phyloP scores from a whole-genome alignment of 2,113 vertebrate genomes.

The Neotoma lepida region DNA sequence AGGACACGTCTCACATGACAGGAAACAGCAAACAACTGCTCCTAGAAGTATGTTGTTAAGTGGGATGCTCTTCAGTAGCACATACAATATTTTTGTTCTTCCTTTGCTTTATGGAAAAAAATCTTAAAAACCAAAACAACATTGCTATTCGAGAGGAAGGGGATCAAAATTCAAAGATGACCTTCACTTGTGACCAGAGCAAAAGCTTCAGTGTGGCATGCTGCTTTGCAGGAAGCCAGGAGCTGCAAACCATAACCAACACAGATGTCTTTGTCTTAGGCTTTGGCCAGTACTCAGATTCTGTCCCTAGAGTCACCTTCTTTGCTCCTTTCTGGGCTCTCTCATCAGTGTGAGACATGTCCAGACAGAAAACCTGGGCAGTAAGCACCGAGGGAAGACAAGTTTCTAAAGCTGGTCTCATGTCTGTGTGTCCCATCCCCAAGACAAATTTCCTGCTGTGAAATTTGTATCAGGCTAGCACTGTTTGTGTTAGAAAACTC shows the following conservation, averaged over 20 bases:
- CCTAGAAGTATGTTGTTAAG: slow-evolving; percentile 9
- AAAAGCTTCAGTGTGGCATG: neutral
- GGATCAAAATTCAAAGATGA: neutral
- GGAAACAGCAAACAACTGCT: neutral
- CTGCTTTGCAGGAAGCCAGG: neutral
- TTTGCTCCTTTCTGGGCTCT: neutral
- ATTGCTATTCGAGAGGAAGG: neutral
- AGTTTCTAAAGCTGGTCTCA: neutral
- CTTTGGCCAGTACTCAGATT: neutral
- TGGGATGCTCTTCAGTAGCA: neutral
- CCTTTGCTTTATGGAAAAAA: neutral
- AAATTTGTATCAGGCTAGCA: neutral
- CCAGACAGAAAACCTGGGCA: neutral
- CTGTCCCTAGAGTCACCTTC: neutral
- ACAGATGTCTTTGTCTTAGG: neutral
- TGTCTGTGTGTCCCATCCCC: neutral
- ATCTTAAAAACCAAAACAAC: neutral
- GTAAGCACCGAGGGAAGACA: neutral
- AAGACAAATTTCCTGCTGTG: neutral
- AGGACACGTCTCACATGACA: neutral
- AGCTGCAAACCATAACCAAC: neutral
- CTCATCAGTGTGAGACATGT: neutral
- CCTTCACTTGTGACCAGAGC: neutral
- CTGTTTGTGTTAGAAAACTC: fast-evolving
- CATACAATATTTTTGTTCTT: neutral